phyloP scores from a whole-genome alignment of 2,888 invertebrate genomes.

The Prosopocoilus inquinatus region DNA sequence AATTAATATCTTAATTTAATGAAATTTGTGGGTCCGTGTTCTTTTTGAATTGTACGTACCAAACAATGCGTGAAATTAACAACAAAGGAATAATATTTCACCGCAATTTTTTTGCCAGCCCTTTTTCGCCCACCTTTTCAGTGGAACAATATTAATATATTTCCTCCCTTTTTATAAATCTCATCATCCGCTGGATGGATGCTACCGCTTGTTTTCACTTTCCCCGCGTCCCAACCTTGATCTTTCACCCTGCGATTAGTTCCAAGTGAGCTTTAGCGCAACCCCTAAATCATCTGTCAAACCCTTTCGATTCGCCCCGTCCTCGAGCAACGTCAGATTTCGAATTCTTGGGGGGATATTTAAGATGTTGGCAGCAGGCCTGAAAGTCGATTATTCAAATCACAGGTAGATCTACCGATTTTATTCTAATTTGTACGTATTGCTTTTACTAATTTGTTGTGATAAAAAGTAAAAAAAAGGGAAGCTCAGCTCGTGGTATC shows the following conservation, averaged over 20 bases:
- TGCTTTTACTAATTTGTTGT: too few relatives aligned
- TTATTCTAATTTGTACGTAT: too few relatives aligned
- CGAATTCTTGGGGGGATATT: background rate
- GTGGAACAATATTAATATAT: conserved; percentile 12
- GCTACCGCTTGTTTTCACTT: conserved; percentile 16
- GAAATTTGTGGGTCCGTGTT: background rate
- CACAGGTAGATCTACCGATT: too few relatives aligned
- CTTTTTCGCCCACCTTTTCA: too few relatives aligned
- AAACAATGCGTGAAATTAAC: background rate
- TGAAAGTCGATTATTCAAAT: too few relatives aligned
- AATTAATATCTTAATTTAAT: background rate
- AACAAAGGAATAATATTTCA: background rate
- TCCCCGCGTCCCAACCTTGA: conserved; percentile 11
- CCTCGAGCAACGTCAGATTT: background rate
- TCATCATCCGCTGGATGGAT: conserved; percentile 15
- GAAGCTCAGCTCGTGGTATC: too few relatives aligned
- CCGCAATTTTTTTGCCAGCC: background rate
- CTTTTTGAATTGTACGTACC: background rate
- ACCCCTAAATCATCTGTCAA: conserved; percentile 20
- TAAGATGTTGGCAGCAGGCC: background rate
- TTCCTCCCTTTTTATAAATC: conserved; percentile 14
- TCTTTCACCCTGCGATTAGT: conserved; percentile 17
- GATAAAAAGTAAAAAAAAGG: too few relatives aligned
- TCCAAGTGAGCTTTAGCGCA: conserved; percentile 11
- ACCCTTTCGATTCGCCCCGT: conserved; percentile 16